A percentile compares a stretch with the other conserved stretches of the same genome.
Conservation (phyloP, 2,113 vertebrate genomes). For the Limnothrissa miodon region DNA sequence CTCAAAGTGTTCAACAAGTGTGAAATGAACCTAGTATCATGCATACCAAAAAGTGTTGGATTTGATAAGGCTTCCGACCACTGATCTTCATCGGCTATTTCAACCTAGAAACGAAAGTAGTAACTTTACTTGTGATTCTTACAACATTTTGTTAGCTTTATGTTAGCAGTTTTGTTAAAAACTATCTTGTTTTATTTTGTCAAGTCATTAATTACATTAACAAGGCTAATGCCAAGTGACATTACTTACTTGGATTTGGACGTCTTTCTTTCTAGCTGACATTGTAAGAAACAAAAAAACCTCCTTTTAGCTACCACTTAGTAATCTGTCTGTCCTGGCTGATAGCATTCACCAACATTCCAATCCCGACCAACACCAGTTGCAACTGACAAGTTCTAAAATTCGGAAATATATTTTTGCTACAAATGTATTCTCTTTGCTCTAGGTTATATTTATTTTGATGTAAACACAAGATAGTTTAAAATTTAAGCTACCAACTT, state of each 20-base stretch:
- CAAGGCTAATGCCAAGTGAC: neutral
- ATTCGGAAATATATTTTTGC: neutral
- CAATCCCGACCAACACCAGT: neutral
- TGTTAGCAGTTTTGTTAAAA: too few relatives aligned
- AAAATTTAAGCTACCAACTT: too few relatives aligned
- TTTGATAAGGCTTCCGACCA: slow-evolving; percentile 24
- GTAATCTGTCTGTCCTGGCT: neutral
- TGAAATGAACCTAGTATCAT: neutral
- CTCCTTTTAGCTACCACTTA: neutral
- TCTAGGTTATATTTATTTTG: too few relatives aligned
- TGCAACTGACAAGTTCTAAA: slow-evolving; percentile 4
- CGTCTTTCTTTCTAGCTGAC: slow-evolving; percentile 9
- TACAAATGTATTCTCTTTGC: neutral
- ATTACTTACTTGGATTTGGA: neutral
- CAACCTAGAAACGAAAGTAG: slow-evolving; percentile 5
- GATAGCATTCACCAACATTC: neutral
- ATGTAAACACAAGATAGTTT: too few relatives aligned
- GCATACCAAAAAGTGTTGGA: slow-evolving; percentile 12
- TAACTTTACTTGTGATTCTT: too few relatives aligned
- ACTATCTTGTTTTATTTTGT: too few relatives aligned
- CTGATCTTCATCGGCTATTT: slow-evolving; percentile 24
- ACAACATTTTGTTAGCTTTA: too few relatives aligned
- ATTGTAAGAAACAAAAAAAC: neutral
- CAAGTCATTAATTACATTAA: too few relatives aligned
- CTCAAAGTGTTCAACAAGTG: neutral